Base-by-base conservation (phyloP, 2,888 invertebrate species). In the Caenorhabditis sp. region DNA sequence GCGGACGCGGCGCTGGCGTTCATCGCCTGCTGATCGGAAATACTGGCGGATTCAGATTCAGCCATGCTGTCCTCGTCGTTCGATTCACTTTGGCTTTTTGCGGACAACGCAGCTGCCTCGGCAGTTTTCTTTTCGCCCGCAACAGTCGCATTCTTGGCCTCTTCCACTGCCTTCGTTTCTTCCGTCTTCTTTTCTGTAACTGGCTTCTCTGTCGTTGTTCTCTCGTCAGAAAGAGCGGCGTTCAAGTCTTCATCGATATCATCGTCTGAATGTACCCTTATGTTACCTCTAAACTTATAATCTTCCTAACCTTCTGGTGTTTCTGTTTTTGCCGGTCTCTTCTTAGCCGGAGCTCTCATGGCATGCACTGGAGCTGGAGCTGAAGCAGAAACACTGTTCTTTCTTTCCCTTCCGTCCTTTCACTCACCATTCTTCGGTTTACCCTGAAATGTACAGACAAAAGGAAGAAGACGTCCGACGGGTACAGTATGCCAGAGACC, bases 381-480 rank as follows among this genome's bases (percentile, higher is more conserved):
- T 66, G 48, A 45, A 53, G 37, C 0, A 11, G 30, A 9, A 13
- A 8, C 35, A 6, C 11, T 56, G 7, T 13, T 22, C 15, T 11
- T 9, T 27, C 9, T n/a, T 46, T 7, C 3, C 24, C 9, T 20
- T 2, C 37, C 39, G 9, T 1, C 1, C 27, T 13, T 20, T 22
- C n/a, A 7, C 53, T 52, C 24, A 59, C 68, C 68, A 24, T 59
- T 48, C 17, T 59, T 68, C 1, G 58, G 26, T 22, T 59, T 68
- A 59, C 59, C 59, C 59, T 68, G 68, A 68, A 68, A 68, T 68
- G 68, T 68, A 59, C 68, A 68, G 26, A 68, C 68, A 32, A 68
- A 68, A 22, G 68, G 68, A 32, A 68, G 45, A 11, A 50, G 32
- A 22, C 59, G 68, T 43, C 58, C 68, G 5, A 68, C 68, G 22